These are phyloP conservation scores for Orientallactaga sibirica DNA, from an alignment of 2,797 vertebrate genomes.

Conservation along the genomic window DNA sequence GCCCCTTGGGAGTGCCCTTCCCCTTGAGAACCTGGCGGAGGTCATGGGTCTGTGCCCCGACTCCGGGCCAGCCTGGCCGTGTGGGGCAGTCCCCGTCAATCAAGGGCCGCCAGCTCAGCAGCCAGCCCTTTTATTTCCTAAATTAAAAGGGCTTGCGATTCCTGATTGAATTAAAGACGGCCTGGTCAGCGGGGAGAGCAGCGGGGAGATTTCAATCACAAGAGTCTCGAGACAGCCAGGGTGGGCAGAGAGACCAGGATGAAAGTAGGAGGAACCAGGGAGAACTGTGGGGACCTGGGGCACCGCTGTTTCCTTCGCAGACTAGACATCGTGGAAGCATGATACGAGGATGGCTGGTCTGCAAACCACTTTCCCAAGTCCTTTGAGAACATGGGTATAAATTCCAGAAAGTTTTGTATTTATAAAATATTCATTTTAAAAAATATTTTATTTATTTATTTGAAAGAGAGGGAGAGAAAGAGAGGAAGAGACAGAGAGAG, in stretches of 20 bases:
- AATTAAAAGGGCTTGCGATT: conserved; percentile 84
- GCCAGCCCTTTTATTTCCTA: conserved; percentile 81
- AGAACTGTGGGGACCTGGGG: not conserved
- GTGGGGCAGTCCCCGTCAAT: conserved; percentile 74
- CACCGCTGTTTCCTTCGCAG: not conserved
- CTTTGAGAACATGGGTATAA: not conserved
- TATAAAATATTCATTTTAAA: too few species aligned
- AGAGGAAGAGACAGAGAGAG: too few species aligned
- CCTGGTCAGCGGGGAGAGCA: conserved; percentile 72
- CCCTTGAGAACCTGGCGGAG: not conserved
- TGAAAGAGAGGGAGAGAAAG: too few species aligned
- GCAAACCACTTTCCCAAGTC: not conserved
- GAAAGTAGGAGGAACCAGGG: not conserved
- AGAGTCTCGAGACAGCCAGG: conserved; percentile 40
- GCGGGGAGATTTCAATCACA: conserved; percentile 71
- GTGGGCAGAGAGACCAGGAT: not conserved
- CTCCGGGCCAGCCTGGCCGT: not conserved
- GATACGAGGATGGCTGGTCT: too few species aligned
- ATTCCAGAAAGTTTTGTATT: not conserved
- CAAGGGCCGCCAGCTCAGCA: conserved; percentile 74
- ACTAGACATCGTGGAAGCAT: not conserved
- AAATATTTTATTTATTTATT: too few species aligned
- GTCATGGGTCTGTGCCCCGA: too few species aligned
- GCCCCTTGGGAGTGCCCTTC: not conserved
- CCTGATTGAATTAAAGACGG: conserved; percentile 82